Evolutionary conservation across 2,888 invertebrate species (phyloP).

Genomic region (Alcis repandata): DNA sequence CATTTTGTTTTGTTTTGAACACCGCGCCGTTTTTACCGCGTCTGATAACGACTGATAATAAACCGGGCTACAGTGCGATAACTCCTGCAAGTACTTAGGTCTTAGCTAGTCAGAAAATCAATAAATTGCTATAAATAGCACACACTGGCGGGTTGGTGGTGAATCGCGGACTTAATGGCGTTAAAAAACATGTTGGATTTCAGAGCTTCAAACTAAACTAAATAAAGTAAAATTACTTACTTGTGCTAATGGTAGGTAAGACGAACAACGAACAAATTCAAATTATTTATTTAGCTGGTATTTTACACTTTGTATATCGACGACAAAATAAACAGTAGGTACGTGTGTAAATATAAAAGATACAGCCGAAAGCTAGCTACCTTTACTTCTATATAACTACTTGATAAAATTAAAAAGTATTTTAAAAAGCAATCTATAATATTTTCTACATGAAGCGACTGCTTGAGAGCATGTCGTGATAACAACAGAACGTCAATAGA

Average conservation of each 20-base stretch:
- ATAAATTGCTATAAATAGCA: constrained; percentile 8
- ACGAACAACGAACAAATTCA: neutral
- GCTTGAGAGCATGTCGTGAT: constrained; percentile 54
- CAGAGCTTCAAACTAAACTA: too few relatives aligned
- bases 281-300: constrained; percentile 13
- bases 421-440: neutral
- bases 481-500: constrained; percentile 62
- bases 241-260: neutral
- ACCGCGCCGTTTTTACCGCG: constrained; percentile 6
- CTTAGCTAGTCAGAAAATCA: constrained; percentile 22
- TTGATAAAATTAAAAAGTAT: neutral
- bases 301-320: constrained; percentile 1
- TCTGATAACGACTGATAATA: constrained; percentile 20
- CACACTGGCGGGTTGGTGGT: too few relatives aligned
- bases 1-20: constrained; percentile 24
- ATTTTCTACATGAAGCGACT: constrained; percentile 26
- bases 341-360: neutral
- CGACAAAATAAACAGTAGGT: neutral
- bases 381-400: too few relatives aligned
- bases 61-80: constrained; percentile 7
- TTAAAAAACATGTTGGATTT: too few relatives aligned
- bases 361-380: neutral
- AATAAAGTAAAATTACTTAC: constrained; percentile 7
- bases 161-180: too few relatives aligned
- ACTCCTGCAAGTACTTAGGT: constrained; percentile 1